Conservation (phyloP, 2,888 invertebrate species). For the Diarsia rubi region DNA sequence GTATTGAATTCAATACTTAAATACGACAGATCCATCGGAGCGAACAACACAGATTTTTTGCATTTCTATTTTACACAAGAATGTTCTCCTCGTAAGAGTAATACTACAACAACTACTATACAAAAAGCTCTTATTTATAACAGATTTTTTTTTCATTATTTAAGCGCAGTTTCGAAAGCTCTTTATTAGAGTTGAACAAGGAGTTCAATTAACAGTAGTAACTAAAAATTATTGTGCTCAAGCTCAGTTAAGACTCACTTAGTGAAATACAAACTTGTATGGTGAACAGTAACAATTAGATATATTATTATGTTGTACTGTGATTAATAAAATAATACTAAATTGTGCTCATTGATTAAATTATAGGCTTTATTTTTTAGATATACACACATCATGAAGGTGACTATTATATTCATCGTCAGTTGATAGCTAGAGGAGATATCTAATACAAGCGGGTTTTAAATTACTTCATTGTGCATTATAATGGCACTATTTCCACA, state of each 20-base stretch:
- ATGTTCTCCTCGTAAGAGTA: constrained; percentile 71
- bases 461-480: constrained; percentile 71
- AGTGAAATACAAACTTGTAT: constrained; percentile 48
- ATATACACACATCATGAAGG: constrained; percentile 44
- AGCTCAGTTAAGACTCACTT: constrained; percentile 58
- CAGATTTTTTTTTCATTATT: constrained; percentile 70
- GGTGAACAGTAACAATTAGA: constrained; percentile 52
- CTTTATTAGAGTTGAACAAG: constrained; percentile 68
- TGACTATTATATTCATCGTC: constrained; percentile 54
- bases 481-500: constrained; percentile 68
- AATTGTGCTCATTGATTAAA: constrained; percentile 61
- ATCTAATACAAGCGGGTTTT: constrained; percentile 67
- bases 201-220: constrained; percentile 56
- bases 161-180: constrained; percentile 87
- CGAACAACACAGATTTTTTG: constrained; percentile 68
- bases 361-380: constrained; percentile 46
- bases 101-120: constrained; percentile 85
- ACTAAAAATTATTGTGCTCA: constrained; percentile 70
- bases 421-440: constrained; percentile 60
- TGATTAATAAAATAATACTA: constrained; percentile 65
- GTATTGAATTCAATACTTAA: constrained; percentile 69
- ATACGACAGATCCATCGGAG: constrained; percentile 68
- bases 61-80: constrained; percentile 70
- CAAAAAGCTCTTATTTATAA: constrained; percentile 87
- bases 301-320: constrained; percentile 53